A percentile compares a stretch with the other conserved stretches of the same genome.
Conservation (phyloP, 2,113 vertebrate genomes). For the Bagarius yarrelli region DNA sequence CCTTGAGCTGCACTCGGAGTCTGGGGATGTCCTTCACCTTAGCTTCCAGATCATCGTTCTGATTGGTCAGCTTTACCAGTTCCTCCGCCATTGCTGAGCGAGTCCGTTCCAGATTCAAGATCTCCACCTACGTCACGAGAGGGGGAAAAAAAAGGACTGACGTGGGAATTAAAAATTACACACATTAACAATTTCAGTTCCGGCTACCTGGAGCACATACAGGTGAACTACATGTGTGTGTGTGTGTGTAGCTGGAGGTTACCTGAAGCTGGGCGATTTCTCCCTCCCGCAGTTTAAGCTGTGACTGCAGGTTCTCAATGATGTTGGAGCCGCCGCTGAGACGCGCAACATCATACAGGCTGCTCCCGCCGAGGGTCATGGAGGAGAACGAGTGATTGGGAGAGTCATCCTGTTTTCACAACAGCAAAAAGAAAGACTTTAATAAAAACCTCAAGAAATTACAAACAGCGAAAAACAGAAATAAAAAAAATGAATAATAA, state of each 20-base stretch:
- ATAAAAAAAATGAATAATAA: not conserved
- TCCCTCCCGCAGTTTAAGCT: slow-evolving; percentile 92
- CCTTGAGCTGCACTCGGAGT: slow-evolving; percentile 83
- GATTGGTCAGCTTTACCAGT: slow-evolving; percentile 90
- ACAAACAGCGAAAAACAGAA: no score
- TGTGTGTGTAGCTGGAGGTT: slow-evolving; percentile 18
- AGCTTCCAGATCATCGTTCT: slow-evolving; percentile 93
- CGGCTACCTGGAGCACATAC: not conserved
- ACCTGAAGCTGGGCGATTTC: slow-evolving; percentile 96
- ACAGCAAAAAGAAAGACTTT: not conserved
- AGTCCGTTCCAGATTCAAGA: slow-evolving; percentile 87
- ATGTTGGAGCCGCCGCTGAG: slow-evolving; percentile 93
- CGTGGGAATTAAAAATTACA: not conserved
- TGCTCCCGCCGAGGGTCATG: slow-evolving; percentile 80
- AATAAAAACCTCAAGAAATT: not conserved
- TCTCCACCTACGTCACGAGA: slow-evolving; percentile 80
- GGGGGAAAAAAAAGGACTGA: not conserved
- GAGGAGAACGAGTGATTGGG: slow-evolving; percentile 82
- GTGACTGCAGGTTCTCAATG: slow-evolving; percentile 94
- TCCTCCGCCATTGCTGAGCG: slow-evolving; percentile 94
- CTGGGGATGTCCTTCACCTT: slow-evolving; percentile 88
- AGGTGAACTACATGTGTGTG: not conserved
- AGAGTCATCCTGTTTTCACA: slow-evolving; percentile 78
- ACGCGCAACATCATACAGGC: slow-evolving; percentile 88
- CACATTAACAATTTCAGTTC: not conserved